phyloP scores from a whole-genome alignment of 2,797 vertebrate genomes.

The Phataginus tetradactyla region DNA sequence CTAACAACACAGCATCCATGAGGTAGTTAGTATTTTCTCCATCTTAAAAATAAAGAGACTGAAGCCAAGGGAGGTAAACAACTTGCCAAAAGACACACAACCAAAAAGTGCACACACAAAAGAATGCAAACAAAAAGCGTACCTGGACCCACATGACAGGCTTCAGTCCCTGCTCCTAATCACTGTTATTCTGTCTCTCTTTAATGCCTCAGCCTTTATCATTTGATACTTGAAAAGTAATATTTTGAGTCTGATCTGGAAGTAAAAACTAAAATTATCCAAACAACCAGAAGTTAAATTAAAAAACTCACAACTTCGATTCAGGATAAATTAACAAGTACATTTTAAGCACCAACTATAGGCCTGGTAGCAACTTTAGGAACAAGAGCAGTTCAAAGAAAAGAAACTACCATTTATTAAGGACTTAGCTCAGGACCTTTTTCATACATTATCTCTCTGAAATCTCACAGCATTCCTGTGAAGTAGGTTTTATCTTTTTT shows the following conservation, averaged over 20 bases:
- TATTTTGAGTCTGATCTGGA: conserved; percentile 4
- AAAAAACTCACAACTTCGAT: conserved; percentile 34
- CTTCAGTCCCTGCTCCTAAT: background rate
- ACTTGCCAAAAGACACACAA: conserved; percentile 35
- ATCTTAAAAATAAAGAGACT: conserved; percentile 44
- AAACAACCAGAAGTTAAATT: conserved; percentile 39
- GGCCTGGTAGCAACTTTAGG: background rate
- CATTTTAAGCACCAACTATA: background rate
- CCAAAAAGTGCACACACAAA: background rate
- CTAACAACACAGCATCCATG: background rate
- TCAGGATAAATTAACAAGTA: conserved; percentile 3
- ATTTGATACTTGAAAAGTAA: conserved; percentile 21
- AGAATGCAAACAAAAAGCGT: background rate
- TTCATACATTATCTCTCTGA: background rate
- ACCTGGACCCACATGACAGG: background rate
- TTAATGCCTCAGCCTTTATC: background rate
- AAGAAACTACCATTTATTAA: conserved; percentile 21
- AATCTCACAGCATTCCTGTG: conserved; percentile 7
- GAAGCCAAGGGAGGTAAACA: background rate
- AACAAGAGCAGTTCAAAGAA: conserved; percentile 12
- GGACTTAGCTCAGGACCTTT: background rate
- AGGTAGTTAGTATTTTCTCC: background rate
- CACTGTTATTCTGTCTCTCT: background rate
- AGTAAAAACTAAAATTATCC: conserved; percentile 36
- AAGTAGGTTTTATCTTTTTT: background rate